A percentile compares a stretch with the other conserved stretches of the same genome.
phyloP scores from a whole-genome alignment of 2,888 invertebrate genomes.

The Rugalucina vietnamica region DNA sequence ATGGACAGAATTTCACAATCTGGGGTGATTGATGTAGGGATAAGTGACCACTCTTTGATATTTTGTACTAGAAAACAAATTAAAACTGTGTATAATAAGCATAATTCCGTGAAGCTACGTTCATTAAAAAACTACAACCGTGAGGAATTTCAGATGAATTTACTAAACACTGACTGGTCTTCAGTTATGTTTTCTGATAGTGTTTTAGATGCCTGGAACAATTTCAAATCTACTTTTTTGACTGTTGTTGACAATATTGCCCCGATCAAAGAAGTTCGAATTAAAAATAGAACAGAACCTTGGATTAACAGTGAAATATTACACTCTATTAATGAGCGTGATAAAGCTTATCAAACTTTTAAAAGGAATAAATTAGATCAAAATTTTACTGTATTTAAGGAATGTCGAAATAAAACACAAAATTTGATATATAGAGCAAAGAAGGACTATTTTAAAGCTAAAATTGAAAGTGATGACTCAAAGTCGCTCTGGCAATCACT shows the following conservation, averaged over 20 bases:
- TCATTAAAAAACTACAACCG: constrained; percentile 22
- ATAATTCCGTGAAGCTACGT: constrained; percentile 10
- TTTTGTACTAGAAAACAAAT: constrained; percentile 14
- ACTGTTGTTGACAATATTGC: constrained; percentile 16
- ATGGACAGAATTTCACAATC: constrained; percentile 1
- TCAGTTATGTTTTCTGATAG: not conserved
- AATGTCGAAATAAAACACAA: not conserved
- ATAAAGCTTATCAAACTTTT: not conserved
- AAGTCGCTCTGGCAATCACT: not conserved
- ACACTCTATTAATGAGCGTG: constrained; percentile 11
- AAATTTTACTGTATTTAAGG: not conserved
- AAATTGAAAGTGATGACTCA: not conserved
- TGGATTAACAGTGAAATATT: constrained; percentile 26
- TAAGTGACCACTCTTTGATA: constrained; percentile 16
- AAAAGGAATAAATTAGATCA: not conserved
- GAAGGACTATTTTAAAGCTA: not conserved
- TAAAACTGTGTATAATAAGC: not conserved
- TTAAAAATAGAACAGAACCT: constrained; percentile 19
- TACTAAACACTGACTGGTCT: constrained; percentile 12
- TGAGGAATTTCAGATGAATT: constrained; percentile 9
- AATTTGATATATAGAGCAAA: not conserved
- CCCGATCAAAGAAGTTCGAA: constrained; percentile 24
- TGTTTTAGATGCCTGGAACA: constrained; percentile 10
- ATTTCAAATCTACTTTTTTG: constrained; percentile 3
- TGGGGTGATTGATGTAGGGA: constrained; percentile 13